These are phyloP conservation scores for Etheostoma spectabile DNA, from an alignment of 2,113 vertebrate species.

Conservation along the genomic window DNA sequence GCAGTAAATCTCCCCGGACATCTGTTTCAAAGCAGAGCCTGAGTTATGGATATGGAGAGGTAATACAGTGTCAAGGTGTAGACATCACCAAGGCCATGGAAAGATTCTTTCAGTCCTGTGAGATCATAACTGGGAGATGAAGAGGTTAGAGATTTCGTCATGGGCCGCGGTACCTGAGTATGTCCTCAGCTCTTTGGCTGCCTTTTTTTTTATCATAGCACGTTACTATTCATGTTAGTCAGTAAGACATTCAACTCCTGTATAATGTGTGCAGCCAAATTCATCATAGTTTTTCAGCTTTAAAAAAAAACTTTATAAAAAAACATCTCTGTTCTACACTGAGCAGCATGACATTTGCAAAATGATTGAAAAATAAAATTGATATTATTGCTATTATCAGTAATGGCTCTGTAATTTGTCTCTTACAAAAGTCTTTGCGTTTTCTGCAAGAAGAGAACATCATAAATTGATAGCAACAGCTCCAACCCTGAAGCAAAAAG, in stretches of 20 bases:
- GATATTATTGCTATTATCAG: slow-evolving; percentile 29
- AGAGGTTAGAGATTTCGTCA: slow-evolving; percentile 31
- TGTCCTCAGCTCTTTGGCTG: slow-evolving; percentile 11
- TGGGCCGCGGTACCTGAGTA: not conserved
- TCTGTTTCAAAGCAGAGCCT: slow-evolving; percentile 47
- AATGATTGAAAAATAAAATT: slow-evolving; percentile 2
- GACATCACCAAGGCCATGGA: slow-evolving; percentile 13
- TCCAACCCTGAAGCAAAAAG: slow-evolving; percentile 23
- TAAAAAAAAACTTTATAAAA: not conserved
- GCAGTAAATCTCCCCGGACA: slow-evolving; percentile 56
- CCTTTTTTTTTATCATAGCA: not conserved
- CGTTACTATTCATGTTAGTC: slow-evolving; percentile 1
- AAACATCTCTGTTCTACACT: slow-evolving; percentile 1
- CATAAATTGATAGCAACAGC: slow-evolving; percentile 24
- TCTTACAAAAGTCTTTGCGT: not conserved
- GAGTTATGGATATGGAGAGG: slow-evolving; percentile 22
- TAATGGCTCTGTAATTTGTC: slow-evolving; percentile 37
- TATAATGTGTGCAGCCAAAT: slow-evolving; percentile 6
- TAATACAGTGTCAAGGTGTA: slow-evolving; percentile 29
- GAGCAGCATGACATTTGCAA: slow-evolving; percentile 38
- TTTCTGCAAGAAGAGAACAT: not conserved
- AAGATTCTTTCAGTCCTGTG: not conserved
- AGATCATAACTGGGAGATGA: slow-evolving; percentile 43
- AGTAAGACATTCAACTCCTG: slow-evolving; percentile 19
- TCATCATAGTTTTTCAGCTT: not conserved